These are phyloP conservation scores for Gadus chalcogrammus DNA, from an alignment of 2,113 vertebrate genomes.

Conservation along the genomic window DNA sequence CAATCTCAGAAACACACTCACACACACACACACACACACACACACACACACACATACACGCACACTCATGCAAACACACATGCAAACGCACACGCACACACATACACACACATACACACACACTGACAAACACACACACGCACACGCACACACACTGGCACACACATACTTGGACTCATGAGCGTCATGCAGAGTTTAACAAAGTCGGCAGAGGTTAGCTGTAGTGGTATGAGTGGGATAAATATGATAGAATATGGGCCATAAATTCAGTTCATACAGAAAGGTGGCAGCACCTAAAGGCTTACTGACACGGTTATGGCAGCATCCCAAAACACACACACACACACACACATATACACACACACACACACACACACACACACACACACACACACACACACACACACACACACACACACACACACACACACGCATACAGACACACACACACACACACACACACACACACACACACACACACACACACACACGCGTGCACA, in stretches of 20 bases:
- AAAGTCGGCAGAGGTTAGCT: conserved; percentile 67
- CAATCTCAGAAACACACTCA: conserved; percentile 3
- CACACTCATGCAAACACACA: conserved; percentile 8
- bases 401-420: conserved; percentile 7
- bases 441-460: conserved; percentile 3
- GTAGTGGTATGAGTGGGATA: conserved; percentile 48
- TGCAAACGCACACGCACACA: conserved; percentile 12
- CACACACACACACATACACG: conserved; percentile 32
- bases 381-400: conserved; percentile 3
- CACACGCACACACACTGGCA: too few relatives aligned
- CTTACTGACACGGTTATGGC: conserved; percentile 2
- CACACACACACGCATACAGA: too few relatives aligned
- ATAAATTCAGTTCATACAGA: conserved; percentile 45
- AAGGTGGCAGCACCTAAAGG: conserved; percentile 11
- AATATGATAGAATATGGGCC: conserved; percentile 58
- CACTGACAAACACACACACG: not conserved
- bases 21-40: conserved; percentile 16
- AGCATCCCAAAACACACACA: too few relatives aligned
- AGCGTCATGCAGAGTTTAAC: conserved; percentile 25
- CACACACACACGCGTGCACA: conserved; percentile 1
- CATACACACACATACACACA: not conserved
- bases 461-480: conserved; percentile 3
- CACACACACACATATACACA: not conserved
- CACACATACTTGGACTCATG: conserved; percentile 2
- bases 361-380: conserved; percentile 8